These are phyloP conservation scores for Phortica okadai DNA, from an alignment of 2,888 invertebrate species.

Conservation along the genomic window DNA sequence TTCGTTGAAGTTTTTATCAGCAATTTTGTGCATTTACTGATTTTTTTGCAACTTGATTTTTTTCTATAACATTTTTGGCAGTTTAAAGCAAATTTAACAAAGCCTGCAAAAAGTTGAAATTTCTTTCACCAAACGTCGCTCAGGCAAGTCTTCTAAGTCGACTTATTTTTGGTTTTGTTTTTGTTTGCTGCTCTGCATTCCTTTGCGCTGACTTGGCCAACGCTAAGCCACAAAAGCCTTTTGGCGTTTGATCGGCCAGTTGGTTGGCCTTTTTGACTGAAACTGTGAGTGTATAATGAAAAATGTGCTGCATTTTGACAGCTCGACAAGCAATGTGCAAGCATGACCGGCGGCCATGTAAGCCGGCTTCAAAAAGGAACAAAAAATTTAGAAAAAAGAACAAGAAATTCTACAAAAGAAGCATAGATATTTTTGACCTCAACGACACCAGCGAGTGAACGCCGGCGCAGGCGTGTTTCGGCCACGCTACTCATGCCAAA, in stretches of 20 bases:
- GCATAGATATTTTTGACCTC: neutral
- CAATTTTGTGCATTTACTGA: conserved; percentile 10
- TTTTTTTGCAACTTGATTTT: conserved; percentile 2
- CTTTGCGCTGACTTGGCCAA: conserved; percentile 50
- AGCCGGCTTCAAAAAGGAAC: neutral
- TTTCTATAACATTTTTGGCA: neutral
- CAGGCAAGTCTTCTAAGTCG: neutral
- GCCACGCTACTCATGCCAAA: neutral
- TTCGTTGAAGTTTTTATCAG: conserved; percentile 20
- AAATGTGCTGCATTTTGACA: conserved; percentile 33
- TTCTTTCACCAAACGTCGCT: neutral
- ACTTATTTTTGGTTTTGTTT: neutral
- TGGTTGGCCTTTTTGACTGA: neutral
- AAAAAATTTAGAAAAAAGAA: neutral
- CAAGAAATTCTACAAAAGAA: neutral
- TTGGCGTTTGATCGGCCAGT: neutral
- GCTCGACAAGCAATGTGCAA: conserved; percentile 33
- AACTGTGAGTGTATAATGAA: conserved; percentile 19
- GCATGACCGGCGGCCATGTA: conserved; percentile 15
- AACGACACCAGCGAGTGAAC: too few relatives aligned
- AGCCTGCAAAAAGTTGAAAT: neutral
- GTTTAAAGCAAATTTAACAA: too few relatives aligned
- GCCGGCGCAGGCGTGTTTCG: neutral
- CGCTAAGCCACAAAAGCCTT: conserved; percentile 48
- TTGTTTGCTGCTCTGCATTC: neutral